phyloP scores from a whole-genome alignment of 2,888 invertebrate species.

The Bimastos eiseni region DNA sequence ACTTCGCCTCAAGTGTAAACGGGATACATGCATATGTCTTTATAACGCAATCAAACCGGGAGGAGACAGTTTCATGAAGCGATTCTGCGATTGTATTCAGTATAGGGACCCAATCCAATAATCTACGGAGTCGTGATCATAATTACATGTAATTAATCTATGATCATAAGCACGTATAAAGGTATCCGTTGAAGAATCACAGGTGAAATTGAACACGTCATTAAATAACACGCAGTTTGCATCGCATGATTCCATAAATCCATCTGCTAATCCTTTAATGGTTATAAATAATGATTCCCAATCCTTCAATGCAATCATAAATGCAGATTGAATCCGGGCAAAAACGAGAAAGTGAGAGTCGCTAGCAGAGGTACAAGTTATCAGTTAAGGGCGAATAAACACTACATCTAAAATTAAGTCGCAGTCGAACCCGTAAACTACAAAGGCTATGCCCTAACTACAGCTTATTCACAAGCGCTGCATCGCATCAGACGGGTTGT shows the following conservation, averaged over 20 bases:
- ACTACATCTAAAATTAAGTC: too few relatives aligned
- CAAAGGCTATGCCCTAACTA: too few relatives aligned
- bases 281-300: neutral
- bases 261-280: neutral
- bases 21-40: neutral
- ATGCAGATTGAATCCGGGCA: too few relatives aligned
- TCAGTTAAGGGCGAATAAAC: too few relatives aligned
- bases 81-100: neutral
- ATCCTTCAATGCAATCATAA: neutral
- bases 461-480: too few relatives aligned
- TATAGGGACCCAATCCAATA: neutral
- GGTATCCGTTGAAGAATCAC: neutral
- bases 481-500: too few relatives aligned
- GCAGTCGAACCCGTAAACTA: too few relatives aligned
- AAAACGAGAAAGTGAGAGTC: too few relatives aligned
- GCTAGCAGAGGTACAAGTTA: too few relatives aligned
- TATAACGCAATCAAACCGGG: neutral
- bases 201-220: neutral
- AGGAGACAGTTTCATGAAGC: neutral
- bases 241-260: neutral
- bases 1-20: neutral
- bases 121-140: neutral
- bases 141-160: neutral
- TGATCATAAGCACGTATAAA: too few relatives aligned
- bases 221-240: neutral